A percentile compares a stretch with the other conserved stretches of the same genome.
Conservation (phyloP, 2,113 vertebrate species). For the Piliocolobus tephrosceles region DNA sequence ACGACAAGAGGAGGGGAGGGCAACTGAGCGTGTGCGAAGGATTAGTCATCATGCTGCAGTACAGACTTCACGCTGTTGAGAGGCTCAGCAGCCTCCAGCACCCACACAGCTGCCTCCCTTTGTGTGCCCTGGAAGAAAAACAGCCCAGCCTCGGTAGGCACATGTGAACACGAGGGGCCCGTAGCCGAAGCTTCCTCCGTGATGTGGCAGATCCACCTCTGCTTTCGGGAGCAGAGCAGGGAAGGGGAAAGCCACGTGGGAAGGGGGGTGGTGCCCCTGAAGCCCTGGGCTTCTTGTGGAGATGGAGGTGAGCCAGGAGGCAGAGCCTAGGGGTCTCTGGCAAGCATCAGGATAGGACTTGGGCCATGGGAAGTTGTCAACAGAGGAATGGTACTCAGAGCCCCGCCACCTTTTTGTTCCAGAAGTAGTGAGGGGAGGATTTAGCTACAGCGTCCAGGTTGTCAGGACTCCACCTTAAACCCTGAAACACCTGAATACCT, state of each 20-base stretch:
- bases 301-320: not conserved
- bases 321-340: not conserved
- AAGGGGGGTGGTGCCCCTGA: not conserved
- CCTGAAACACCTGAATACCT: not conserved
- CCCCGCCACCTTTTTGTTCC: not conserved
- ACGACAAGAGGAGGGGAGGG: not conserved
- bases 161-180: not conserved
- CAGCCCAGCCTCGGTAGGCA: too few species aligned
- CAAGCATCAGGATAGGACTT: not conserved
- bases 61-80: not conserved
- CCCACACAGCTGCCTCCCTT: not conserved
- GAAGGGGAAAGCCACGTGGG: not conserved
- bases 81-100: not conserved
- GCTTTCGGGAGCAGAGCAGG: not conserved
- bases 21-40: not conserved
- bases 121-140: not conserved
- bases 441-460: not conserved
- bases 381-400: not conserved
- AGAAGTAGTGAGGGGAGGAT: not conserved
- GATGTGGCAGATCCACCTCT: too few species aligned
- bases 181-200: not conserved
- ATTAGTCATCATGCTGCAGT: too few species aligned
- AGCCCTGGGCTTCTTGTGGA: not conserved
- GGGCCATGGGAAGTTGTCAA: too few species aligned
- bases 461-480: not conserved